These are phyloP conservation scores for Smittia aterrima DNA, from an alignment of 2,888 invertebrate species.

Conservation along the genomic window DNA sequence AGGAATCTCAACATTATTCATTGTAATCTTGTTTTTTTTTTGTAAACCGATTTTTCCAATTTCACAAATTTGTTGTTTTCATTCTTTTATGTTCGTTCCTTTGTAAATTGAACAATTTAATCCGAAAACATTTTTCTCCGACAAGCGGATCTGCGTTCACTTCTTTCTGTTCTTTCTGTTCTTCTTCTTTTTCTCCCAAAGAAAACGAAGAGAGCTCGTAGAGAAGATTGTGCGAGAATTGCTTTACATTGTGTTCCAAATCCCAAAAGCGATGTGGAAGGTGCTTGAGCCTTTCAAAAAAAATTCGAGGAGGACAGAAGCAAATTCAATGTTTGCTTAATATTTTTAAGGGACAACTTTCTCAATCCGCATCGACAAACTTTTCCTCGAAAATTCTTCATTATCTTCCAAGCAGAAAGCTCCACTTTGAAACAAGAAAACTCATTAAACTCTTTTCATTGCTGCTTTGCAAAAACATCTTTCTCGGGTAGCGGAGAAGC, in stretches of 20 bases:
- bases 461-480: not conserved
- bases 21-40: slow-evolving; percentile 19
- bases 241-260: no score
- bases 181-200: no score
- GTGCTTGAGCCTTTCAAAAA: no score
- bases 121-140: not conserved
- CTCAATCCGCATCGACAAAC: not conserved
- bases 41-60: slow-evolving; percentile 20
- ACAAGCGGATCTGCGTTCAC: not conserved
- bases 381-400: not conserved
- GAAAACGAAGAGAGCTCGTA: no score
- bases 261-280: no score
- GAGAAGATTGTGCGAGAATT: no score
- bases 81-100: not conserved
- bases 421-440: not conserved
- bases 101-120: slow-evolving; percentile 1
- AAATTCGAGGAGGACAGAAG: no score
- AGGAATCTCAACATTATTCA: not conserved
- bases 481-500: not conserved
- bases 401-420: slow-evolving; percentile 4
- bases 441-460: slow-evolving; percentile 30
- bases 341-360: no score
- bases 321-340: no score
- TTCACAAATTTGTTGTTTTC: slow-evolving; percentile 7
- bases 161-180: not conserved